Evolutionary conservation across 2,888 invertebrate species (phyloP).

Genomic region (Melanotus villosus): DNA sequence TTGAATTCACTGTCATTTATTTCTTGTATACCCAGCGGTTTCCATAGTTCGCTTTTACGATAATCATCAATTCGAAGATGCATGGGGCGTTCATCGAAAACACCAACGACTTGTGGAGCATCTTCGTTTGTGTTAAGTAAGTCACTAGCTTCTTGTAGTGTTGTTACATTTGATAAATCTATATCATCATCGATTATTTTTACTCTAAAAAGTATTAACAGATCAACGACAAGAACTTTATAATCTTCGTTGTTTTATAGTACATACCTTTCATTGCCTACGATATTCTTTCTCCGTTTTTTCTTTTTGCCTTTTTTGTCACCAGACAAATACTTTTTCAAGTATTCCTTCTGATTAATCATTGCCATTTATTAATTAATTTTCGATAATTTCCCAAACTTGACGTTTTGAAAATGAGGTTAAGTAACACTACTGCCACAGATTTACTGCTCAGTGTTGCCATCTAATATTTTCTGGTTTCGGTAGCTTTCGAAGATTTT

Average conservation of each 20-base stretch:
- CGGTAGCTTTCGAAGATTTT: too few species aligned
- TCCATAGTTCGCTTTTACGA: conserved; percentile 62
- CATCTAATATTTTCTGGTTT: too few species aligned
- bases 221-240: not conserved
- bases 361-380: conserved; percentile 17
- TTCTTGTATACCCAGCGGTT: conserved; percentile 55
- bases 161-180: conserved; percentile 74
- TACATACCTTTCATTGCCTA: conserved; percentile 27
- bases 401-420: too few species aligned
- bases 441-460: too few species aligned
- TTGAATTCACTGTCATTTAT: not conserved
- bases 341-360: conserved; percentile 83
- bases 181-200: conserved; percentile 91
- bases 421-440: too few species aligned
- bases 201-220: conserved; percentile 72
- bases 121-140: conserved; percentile 85
- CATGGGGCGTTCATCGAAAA: conserved; percentile 86
- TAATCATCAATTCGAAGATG: conserved; percentile 70
- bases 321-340: conserved; percentile 82
- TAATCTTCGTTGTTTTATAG: not conserved
- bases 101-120: conserved; percentile 90
- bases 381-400: too few species aligned
- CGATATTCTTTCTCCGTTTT: conserved; percentile 76
- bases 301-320: conserved; percentile 75
- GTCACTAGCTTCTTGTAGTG: conserved; percentile 78